A percentile compares a stretch with the other conserved stretches of the same genome.
Evolutionary conservation across 2,888 invertebrate genomes (phyloP).

Genomic region (Thymelicus sylvestris): DNA sequence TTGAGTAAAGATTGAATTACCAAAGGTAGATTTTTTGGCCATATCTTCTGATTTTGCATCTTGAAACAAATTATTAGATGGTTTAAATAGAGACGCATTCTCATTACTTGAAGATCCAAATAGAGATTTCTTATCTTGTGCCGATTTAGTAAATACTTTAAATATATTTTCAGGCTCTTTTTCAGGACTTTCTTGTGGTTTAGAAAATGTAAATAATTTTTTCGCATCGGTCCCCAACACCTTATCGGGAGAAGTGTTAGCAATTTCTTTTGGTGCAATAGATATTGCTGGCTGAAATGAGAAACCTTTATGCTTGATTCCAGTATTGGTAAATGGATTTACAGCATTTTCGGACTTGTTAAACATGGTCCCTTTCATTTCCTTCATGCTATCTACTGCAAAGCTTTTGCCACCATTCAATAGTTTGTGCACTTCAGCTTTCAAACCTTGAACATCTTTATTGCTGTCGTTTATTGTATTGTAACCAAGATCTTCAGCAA

Average conservation of each 20-base stretch:
- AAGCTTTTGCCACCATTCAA: constrained; percentile 56
- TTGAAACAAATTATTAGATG: constrained; percentile 46
- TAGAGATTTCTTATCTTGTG: constrained; percentile 26
- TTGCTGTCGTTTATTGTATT: constrained; percentile 75
- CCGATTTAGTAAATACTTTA: constrained; percentile 21
- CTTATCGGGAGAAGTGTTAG: constrained; percentile 66
- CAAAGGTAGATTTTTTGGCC: constrained; percentile 43
- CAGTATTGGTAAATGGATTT: constrained; percentile 38
- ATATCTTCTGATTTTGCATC: constrained; percentile 47
- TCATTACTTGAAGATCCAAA: constrained; percentile 38
- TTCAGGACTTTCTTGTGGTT: constrained; percentile 60
- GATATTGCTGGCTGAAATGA: constrained; percentile 74
- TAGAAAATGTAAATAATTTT: constrained; percentile 71
- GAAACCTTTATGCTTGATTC: constrained; percentile 54
- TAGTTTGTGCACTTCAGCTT: constrained; percentile 64
- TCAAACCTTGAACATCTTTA: constrained; percentile 65
- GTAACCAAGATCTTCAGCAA: constrained; percentile 81
- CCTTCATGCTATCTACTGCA: constrained; percentile 48
- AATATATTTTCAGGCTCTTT: constrained; percentile 32
- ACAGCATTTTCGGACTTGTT: constrained; percentile 53
- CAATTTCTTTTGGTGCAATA: constrained; percentile 62
- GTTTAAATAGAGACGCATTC: constrained; percentile 35
- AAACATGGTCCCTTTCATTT: constrained; percentile 52
- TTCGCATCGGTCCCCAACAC: constrained; percentile 54
- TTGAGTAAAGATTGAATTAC: constrained; percentile 50